These are phyloP conservation scores for Heliornis fulica DNA, from an alignment of 2,113 vertebrate species.

Conservation along the genomic window DNA sequence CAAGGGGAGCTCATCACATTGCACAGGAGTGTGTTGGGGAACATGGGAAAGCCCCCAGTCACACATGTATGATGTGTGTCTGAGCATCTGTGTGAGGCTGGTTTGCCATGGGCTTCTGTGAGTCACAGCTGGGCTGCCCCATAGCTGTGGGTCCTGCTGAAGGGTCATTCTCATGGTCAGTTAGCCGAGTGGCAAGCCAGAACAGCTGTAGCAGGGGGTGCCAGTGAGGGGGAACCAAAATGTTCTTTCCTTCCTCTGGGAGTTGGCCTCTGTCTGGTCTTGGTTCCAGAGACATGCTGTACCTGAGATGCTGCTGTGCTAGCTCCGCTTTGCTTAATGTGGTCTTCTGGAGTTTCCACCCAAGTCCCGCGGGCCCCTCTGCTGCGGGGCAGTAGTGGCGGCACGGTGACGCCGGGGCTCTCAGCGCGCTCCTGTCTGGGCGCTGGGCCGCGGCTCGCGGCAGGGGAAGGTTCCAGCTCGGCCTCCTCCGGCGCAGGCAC, in stretches of 20 bases:
- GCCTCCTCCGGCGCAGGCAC: accelerated
- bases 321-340: neutral
- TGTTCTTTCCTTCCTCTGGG: neutral
- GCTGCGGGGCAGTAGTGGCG: neutral
- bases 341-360: accelerated
- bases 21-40: accelerated
- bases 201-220: accelerated
- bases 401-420: accelerated
- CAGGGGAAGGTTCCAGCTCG: accelerated
- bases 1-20: accelerated
- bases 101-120: accelerated
- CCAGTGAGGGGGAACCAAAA: neutral
- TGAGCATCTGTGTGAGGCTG: accelerated
- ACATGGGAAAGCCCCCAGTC: accelerated
- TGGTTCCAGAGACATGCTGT: accelerated
- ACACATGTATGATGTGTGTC: accelerated
- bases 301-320: accelerated
- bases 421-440: too few species aligned
- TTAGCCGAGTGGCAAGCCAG: accelerated
- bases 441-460: too few species aligned
- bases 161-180: accelerated
- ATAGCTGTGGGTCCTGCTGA: accelerated
- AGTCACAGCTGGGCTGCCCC: neutral
- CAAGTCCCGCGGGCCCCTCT: neutral
- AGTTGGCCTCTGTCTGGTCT: neutral